Conservation (phyloP, 1,140 invertebrate genomes). For the Drosophila lacertosa region DNA sequence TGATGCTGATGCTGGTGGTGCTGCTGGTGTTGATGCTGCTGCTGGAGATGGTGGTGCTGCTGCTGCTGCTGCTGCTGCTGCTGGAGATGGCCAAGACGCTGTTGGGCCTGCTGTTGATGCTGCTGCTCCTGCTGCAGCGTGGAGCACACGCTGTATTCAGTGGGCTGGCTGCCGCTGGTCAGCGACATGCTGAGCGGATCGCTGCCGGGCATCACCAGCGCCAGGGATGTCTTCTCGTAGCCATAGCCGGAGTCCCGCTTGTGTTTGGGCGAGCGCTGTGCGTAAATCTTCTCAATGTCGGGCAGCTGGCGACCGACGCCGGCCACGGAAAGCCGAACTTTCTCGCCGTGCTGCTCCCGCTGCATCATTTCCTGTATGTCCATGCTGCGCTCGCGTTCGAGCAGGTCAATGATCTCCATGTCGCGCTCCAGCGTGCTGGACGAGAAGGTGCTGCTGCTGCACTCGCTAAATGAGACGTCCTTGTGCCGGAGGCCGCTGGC, state of each 20-base stretch:
- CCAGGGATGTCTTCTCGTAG: slow-evolving; percentile 40
- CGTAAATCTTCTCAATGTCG: slow-evolving; percentile 77
- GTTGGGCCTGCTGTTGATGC: slow-evolving; percentile 16
- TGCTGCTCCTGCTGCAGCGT: slow-evolving; percentile 36
- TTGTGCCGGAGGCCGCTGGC: slow-evolving; percentile 47
- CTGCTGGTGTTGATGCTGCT: slow-evolving; percentile 1
- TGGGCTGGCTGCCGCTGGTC: slow-evolving; percentile 58
- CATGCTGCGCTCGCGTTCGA: slow-evolving; percentile 82
- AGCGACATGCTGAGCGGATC: slow-evolving; percentile 67
- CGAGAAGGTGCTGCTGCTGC: slow-evolving; percentile 76
- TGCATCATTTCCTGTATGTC: slow-evolving; percentile 81
- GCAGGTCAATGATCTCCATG: slow-evolving; percentile 79
- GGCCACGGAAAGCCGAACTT: slow-evolving; percentile 37
- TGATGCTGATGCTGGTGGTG: slow-evolving; percentile 19
- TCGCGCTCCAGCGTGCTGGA: slow-evolving; percentile 80
- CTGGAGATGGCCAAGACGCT: slow-evolving; percentile 3
- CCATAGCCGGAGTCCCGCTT: slow-evolving; percentile 42
- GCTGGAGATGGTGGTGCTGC: slow-evolving; percentile 8
- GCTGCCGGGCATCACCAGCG: slow-evolving; percentile 60
- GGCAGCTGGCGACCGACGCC: slow-evolving; percentile 65
- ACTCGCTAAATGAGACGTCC: slow-evolving; percentile 77
- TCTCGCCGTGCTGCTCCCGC: slow-evolving; percentile 67
- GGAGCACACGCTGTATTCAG: slow-evolving; percentile 70
- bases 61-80: slow-evolving; percentile 6
- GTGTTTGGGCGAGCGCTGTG: slow-evolving; percentile 69